These are phyloP conservation scores for Calliphora vicina DNA, from an alignment of 1,140 invertebrate genomes.

Conservation along the genomic window DNA sequence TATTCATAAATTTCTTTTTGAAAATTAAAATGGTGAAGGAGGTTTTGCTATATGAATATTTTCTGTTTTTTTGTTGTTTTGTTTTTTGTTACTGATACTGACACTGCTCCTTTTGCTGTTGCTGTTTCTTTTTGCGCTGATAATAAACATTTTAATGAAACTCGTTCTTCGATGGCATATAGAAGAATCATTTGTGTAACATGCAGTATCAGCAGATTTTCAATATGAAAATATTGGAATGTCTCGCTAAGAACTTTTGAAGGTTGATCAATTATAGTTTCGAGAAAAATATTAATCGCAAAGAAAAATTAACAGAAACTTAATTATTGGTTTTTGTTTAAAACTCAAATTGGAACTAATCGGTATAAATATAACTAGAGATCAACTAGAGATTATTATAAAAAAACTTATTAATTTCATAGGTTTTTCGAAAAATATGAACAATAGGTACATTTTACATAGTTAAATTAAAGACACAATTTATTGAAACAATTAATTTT, in stretches of 20 bases:
- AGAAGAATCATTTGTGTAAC: not conserved
- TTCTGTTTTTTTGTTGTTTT: not conserved
- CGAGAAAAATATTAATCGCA: too few relatives aligned
- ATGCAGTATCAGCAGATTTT: not conserved
- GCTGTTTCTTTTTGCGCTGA: not conserved
- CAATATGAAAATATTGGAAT: not conserved
- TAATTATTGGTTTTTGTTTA: too few relatives aligned
- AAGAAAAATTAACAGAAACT: too few relatives aligned
- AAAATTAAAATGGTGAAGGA: slow-evolving; percentile 35
- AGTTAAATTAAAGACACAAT: too few relatives aligned
- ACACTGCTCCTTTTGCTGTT: not conserved
- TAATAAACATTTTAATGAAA: slow-evolving; percentile 7
- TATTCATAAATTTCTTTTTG: slow-evolving; percentile 35
- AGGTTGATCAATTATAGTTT: not conserved
- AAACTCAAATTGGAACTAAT: too few relatives aligned
- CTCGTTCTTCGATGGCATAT: not conserved
- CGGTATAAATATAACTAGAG: too few relatives aligned
- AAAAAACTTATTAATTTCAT: too few relatives aligned
- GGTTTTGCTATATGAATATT: not conserved
- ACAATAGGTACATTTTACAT: too few relatives aligned
- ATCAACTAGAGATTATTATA: too few relatives aligned
- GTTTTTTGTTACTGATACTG: too few relatives aligned
- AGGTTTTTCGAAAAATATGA: too few relatives aligned
- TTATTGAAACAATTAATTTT: too few relatives aligned
- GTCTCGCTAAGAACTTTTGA: not conserved